Base-by-base conservation (phyloP, 2,888 invertebrate genomes). In the Onthophagus sagittarius region DNA sequence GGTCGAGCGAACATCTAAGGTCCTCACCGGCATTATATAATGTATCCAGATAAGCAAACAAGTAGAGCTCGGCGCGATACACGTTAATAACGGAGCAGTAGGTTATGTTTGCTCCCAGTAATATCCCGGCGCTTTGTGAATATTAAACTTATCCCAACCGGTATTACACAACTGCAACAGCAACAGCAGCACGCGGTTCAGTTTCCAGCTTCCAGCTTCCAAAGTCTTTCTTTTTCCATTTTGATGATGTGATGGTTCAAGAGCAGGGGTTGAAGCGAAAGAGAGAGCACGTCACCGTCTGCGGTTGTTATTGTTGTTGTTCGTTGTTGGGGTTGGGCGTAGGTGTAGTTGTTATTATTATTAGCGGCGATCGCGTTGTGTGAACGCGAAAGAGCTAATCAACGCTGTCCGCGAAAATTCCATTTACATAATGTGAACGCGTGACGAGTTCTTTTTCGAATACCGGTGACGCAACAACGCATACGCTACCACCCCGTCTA, bases 71-170 rank as follows among this genome's bases (percentile, higher is more conserved):
- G 75, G 75, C 74, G 76, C 74, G 72, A 72, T 77, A 77, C 75
- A 75, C 77, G 74, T 75, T 77, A 78, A 79, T 79, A 79, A 77
- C 78, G 76, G 71, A 76, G 73, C 74, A 71, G 72, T 77, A 77
- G 76, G 77, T 77, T 79, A 75, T 78, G 76, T 79, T 77, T 79
- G 77, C 77, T 70, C 75, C 72, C 77, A 77, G 76, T 78, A 78
- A 80, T 79, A 79, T 78, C 77, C 77, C 76, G 75, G 76, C 75
- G 78, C 80, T 80, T 79, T 80, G 79, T 79, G 80, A 80, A 80
- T 80, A 80, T 79, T 80, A 80, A 80, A 79, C 78, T 79, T 76
- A 67, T 73, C 73, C 75, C 73, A 70, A 75, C 70, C 76, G 69
- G 71, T 75, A 73, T 77, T 74, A 75, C 76, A 75, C 76, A 75